Evolutionary conservation across 2,888 invertebrate genomes (phyloP), one percentile per base, ranked within the genome.

Genomic region (Nowickia ferox): DNA sequence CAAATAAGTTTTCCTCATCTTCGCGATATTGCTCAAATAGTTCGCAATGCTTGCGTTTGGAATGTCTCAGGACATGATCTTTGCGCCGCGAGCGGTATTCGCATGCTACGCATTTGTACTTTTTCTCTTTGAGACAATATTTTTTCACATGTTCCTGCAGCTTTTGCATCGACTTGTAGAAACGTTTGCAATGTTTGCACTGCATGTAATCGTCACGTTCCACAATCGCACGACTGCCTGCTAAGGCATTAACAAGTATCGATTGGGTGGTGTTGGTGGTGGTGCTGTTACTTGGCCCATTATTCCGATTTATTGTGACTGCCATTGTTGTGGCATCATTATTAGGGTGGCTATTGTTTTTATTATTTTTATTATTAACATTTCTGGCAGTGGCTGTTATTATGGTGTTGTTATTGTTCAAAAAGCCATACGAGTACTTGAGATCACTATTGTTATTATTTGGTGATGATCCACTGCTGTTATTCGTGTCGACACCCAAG

Each of bases 41-140:
- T 71, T 90, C 89, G 80, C 90, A 90, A 81, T 93, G 92, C 80
- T 93, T 92, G 74, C 93, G 92, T 75, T 90, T 91, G 15, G 92
- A 92, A 88, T 93, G 92, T 5, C 92, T 88, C 80, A 92, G 81
- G 17, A 93, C 91, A 86, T 93, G 92, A 90, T 93, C 92, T 88
- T 92, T 92, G 84, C 92, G 92, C 0, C 93, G 89, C 6, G 93
- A 93, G 8, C 93, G 91, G 88, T 93, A 93, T 79, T 91, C 91
- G 86, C 92, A 93, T 68, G 92, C 92, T 13, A 92, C 89, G 84
- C 92, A 93, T 84, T 92, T 91, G 88, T 92, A 93, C 86, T 93
- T 92, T 88, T 93, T 93, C 77, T 93, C 91, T 86, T 93, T 93
- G 4, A 93, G 88, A 80, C 92, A 93, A 85, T 93, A 93, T 87